Evolutionary conservation across 2,888 invertebrate species (phyloP), one percentile per base, ranked within the genome.

Genomic region (Diarsia dahlii): DNA sequence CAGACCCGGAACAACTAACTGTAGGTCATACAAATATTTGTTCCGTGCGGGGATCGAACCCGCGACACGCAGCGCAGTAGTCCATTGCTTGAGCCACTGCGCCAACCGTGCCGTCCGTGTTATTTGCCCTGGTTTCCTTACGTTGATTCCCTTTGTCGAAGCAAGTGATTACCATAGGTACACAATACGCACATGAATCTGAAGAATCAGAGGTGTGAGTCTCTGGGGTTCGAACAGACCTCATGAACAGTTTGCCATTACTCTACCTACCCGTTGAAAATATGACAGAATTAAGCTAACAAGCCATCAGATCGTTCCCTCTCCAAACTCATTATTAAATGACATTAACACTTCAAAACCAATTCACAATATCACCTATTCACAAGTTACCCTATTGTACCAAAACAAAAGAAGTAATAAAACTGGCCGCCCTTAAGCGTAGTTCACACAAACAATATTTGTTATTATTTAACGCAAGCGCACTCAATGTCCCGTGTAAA

Each of bases 391-490:
- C 75, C 78, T 56, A 86, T 79, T 79, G 58, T 84, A 10, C 3
- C 9, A 54, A 72, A 72, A 93, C 90, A 93, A 94, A 91, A 89
- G 90, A 89, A 89, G 86, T 91, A 92, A 94, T 94, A 90, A 93
- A 78, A 91, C 93, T 92, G 85, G 90, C 91, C 91, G 91, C 91
- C 91, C 89, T 91, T 91, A 92, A 92, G 85, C 89, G 87, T 90
- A 90, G 91, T 91, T 89, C 88, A 89, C 87, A 88, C 87, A 88
- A 91, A 94, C 93, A 92, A 94, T 94, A 94, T 95, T 94, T 93
- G 94, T 94, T 94, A 94, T 95, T 94, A 93, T 95, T 94, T 92
- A 94, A 93, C 88, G 85, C 88, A 83, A 90, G 89, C 84, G 80
- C 87, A 88, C 91, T 92, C 93, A 91, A 90, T 88, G 90, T 87